phyloP scores from a whole-genome alignment of 2,888 invertebrate species.

The Folsomia manolachei region DNA sequence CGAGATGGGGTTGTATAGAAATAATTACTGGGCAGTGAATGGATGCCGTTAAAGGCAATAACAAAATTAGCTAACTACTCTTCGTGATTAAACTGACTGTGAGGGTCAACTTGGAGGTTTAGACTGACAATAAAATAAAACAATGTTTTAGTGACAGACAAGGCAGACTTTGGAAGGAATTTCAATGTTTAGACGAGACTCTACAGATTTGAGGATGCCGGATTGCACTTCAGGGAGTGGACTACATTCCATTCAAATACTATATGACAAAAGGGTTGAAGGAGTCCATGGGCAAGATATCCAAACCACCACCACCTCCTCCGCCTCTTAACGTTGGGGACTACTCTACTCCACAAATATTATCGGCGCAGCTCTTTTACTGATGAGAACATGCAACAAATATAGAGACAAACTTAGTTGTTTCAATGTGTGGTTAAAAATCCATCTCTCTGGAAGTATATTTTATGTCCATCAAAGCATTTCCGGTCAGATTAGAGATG shows the following conservation, averaged over 20 bases:
- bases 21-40: neutral
- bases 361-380: neutral
- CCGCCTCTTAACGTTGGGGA: neutral
- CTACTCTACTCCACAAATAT: neutral
- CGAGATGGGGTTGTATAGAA: neutral
- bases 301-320: neutral
- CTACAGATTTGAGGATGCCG: neutral
- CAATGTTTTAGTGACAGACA: neutral
- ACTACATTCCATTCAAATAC: neutral
- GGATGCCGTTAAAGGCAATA: neutral
- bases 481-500: neutral
- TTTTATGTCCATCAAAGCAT: conserved; percentile 1
- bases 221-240: neutral
- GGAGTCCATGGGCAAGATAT: neutral
- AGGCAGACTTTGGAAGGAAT: neutral
- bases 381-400: no score
- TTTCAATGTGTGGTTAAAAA: no score
- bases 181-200: neutral
- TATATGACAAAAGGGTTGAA: neutral
- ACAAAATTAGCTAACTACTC: neutral
- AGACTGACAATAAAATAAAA: neutral
- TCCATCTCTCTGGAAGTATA: no score
- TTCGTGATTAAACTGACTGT: neutral
- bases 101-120: neutral
- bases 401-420: no score